Conservation (phyloP, 2,888 invertebrate species). For the Chaitophorus viminalis region DNA sequence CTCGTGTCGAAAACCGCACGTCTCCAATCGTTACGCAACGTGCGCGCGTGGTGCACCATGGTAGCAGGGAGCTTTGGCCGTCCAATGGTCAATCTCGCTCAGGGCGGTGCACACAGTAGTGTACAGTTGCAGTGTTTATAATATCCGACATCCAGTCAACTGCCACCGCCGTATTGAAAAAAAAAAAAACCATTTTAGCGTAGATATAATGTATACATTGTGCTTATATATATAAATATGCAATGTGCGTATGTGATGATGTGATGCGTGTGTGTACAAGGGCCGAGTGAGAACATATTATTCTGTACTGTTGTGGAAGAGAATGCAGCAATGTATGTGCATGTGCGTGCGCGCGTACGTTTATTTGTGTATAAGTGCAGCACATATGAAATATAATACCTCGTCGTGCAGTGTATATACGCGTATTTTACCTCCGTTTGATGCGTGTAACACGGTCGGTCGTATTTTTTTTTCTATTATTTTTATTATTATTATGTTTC, state of each 20-base stretch:
- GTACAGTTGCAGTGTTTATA: background rate
- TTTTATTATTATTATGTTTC: background rate
- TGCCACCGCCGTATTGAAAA: background rate
- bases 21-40: background rate
- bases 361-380: background rate
- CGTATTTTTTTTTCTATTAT: background rate
- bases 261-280: background rate
- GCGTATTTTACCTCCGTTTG: slow-evolving; percentile 41
- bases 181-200: background rate
- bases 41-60: background rate
- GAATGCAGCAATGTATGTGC: background rate
- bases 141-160: background rate
- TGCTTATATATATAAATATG: background rate
- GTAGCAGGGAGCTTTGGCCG: background rate
- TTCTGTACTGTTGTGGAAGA: background rate
- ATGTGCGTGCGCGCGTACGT: background rate
- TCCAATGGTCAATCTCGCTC: background rate
- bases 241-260: background rate
- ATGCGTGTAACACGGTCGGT: slow-evolving; percentile 31
- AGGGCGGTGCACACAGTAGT: background rate
- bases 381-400: slow-evolving; percentile 34
- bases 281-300: background rate
- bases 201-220: background rate
- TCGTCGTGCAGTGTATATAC: background rate
- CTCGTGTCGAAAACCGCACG: background rate